Evolutionary conservation across 2,888 invertebrate species (phyloP), one percentile per base, ranked within the genome.

Genomic region (Diaphora mendica): DNA sequence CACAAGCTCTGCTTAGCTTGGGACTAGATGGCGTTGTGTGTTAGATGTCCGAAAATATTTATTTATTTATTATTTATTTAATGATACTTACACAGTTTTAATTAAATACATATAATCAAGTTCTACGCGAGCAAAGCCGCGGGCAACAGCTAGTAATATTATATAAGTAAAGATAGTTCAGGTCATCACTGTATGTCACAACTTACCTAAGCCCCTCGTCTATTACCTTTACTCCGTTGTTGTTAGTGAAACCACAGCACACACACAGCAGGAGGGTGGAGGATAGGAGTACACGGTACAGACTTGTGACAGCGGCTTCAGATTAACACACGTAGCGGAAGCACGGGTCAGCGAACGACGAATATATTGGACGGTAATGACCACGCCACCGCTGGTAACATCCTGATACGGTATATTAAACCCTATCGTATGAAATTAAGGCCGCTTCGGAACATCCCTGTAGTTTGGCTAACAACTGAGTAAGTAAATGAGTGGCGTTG

Each of bases 401-500:
- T 26, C 26, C 59, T 26, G 26, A 62, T 30, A 62, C 39, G 35
- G 9, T 3, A 23, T 35, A 64, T 23, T 64, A 23, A 23, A 33
- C 33, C 13, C 35, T 64, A 35, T 64, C 2, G 23, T 17, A 35
- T 20, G 3, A 7, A 9, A 4, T 20, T 55, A 68, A 26, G 48
- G 20, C 30, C 3, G 55, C 35, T 23, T 35, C 15, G 7, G 23
- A 15, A 26, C 26, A n/a, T 39, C 17, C 39, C 26, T 23, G 23
- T 17, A 9, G 23, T 8, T 64, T 35, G 65, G 48, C 68, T 35
- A n/a, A 48, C 42, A 75, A 71, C 78, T 82, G 79, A 81, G 79
- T 79, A 76, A 81, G 79, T 75, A 77, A 83, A 82, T 81, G 78
- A 84, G 76, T 81, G 79, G 78, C 76, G 78, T 72, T 78, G 81